Evolutionary conservation across 2,797 vertebrate genomes (phyloP).

Genomic region (Gypaetus barbatus): DNA sequence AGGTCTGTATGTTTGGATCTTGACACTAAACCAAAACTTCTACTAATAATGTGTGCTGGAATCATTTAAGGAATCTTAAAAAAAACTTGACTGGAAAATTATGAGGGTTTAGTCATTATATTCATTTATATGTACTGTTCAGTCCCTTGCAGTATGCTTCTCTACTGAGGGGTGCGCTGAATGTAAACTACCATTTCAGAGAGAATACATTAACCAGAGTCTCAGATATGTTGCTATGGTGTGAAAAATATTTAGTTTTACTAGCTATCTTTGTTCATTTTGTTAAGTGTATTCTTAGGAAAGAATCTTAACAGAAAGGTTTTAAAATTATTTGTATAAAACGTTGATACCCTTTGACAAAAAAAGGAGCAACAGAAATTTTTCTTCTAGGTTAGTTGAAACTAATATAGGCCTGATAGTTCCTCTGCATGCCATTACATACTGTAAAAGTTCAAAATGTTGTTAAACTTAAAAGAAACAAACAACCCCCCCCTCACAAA

Average conservation of each 20-base stretch:
- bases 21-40: background rate
- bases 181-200: conserved; percentile 55
- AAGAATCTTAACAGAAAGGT: conserved; percentile 51
- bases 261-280: conserved; percentile 53
- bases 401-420: background rate
- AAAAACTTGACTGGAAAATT: conserved; percentile 13
- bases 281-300: conserved; percentile 64
- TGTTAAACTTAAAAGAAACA: background rate
- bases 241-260: conserved; percentile 77
- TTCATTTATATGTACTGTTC: background rate
- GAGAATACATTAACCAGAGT: conserved; percentile 69
- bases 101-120: background rate
- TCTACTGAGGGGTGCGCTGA: background rate
- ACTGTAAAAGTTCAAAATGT: background rate
- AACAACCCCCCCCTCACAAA: accelerated
- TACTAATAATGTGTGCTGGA: background rate
- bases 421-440: background rate
- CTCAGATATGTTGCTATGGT: conserved; percentile 70
- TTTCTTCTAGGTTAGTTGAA: background rate
- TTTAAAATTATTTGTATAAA: conserved; percentile 10
- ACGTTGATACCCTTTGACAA: background rate
- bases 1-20: background rate
- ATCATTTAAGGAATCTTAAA: background rate
- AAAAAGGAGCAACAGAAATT: conserved; percentile 24
- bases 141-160: background rate